Conservation (phyloP, 2,888 invertebrate genomes). For the Pemphredon lugubris region DNA sequence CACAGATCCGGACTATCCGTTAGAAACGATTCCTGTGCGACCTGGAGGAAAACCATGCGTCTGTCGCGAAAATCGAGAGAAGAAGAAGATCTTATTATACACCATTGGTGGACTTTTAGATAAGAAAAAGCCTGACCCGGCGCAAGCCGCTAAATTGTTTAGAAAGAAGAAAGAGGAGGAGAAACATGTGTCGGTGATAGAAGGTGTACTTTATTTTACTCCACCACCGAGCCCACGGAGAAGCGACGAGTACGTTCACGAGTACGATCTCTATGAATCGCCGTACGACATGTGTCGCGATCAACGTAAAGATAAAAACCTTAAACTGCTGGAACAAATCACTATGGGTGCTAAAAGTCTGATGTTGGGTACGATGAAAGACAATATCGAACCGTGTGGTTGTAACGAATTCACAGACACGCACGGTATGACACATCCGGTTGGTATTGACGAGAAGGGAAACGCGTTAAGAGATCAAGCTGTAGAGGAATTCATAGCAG, state of each 20-base stretch:
- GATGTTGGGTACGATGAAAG: conserved; percentile 22
- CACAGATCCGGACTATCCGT: conserved; percentile 59
- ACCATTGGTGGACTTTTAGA: conserved; percentile 63
- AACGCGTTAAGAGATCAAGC: conserved; percentile 13
- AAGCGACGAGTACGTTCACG: conserved; percentile 75
- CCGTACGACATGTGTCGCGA: conserved; percentile 64
- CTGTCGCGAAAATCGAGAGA: conserved; percentile 74
- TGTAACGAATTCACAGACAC: conserved; percentile 46
- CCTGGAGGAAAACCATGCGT: conserved; percentile 70
- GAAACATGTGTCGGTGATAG: conserved; percentile 60
- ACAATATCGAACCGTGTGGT: conserved; percentile 43
- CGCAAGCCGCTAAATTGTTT: neutral
- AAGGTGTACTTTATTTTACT: conserved; percentile 68
- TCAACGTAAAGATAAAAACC: conserved; percentile 36
- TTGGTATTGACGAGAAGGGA: neutral
- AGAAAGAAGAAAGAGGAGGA: conserved; percentile 31
- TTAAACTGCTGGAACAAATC: conserved; percentile 52
- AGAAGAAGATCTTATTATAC: conserved; percentile 66
- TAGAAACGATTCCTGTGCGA: conserved; percentile 64
- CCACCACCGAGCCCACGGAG: conserved; percentile 69
- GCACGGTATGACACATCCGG: conserved; percentile 16
- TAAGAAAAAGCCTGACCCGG: conserved; percentile 19
- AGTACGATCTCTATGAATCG: conserved; percentile 69
- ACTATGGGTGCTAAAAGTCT: conserved; percentile 49
- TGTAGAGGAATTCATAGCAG: conserved; percentile 28